Evolutionary conservation across 2,113 vertebrate species (phyloP), one percentile per base, ranked within the genome.

Genomic region (Lampris megalopsis): DNA sequence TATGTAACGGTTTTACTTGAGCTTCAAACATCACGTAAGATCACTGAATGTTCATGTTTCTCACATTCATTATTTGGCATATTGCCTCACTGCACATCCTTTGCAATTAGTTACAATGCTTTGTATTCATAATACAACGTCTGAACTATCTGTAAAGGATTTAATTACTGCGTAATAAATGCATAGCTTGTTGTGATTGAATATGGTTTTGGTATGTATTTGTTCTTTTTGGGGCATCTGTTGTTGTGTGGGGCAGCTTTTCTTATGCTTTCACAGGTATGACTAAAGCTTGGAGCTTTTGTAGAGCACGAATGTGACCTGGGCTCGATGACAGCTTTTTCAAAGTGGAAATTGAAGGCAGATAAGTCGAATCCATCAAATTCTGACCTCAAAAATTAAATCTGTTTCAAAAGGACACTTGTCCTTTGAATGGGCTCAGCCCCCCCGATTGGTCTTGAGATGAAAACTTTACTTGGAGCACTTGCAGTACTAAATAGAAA

Each of bases 251-350:
- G 89, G 92, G 90, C 81, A 87, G 86, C 89, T 90, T 93, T 92
- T 93, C 90, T 94, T 95, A 91, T 95, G 92, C 93, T 93, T 95
- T 94, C 95, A 93, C 93, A 94, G 93, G 93, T 94, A 79, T 92
- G 86, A 89, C 86, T 94, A 92, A 91, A 93, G 88, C 92, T 91
- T 91, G 93, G 91, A 84, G 75, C 80, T 90, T 24, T 93, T 93
- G 86, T 94, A 93, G 91, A 85, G 88, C 90, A 88, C 83, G 85
- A 92, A 91, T 89, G 91, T 92, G 90, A 88, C 93, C 90, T 84
- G 89, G 89, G 88, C 88, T 89, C 87, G 87, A 90, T 92, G 92
- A 86, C 92, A 81, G 84, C 91, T 84, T 91, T 87, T 90, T 92
- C 90, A 91, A 93, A 93, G 91, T 90, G 92, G 92, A 91, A 93